These are phyloP conservation scores for Glyptemys insculpta DNA, from an alignment of 2,797 vertebrate species.

Conservation along the genomic window DNA sequence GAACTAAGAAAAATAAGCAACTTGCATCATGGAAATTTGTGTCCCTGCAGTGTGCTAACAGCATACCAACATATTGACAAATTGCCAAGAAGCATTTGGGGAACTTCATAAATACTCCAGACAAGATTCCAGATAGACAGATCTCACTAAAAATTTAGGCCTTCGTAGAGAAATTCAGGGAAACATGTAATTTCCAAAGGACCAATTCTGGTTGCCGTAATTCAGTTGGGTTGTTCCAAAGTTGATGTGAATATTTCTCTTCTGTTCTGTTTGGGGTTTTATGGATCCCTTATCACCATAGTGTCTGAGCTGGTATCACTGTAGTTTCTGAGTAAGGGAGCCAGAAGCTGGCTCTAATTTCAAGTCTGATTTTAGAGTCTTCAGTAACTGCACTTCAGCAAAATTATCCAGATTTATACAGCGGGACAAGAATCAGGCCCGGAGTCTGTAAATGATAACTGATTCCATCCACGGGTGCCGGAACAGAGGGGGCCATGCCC, in stretches of 20 bases:
- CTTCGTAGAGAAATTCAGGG: background rate
- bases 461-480: background rate
- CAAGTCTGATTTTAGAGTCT: background rate
- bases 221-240: background rate
- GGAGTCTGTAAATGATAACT: background rate
- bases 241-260: background rate
- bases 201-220: background rate
- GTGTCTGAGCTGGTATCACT: conserved; percentile 3
- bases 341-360: background rate
- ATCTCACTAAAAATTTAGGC: conserved; percentile 5
- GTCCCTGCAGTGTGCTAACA: conserved; percentile 41
- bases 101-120: conserved; percentile 35
- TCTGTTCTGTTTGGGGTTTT: background rate
- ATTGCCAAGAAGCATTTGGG: conserved; percentile 61
- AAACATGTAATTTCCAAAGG: background rate
- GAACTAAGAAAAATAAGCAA: conserved; percentile 64
- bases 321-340: background rate
- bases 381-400: background rate
- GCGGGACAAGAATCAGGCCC: background rate
- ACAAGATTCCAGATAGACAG: conserved; percentile 2
- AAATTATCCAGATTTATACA: rapidly evolving
- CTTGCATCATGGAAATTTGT: conserved; percentile 76
- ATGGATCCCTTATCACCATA: background rate
- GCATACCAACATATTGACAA: conserved; percentile 48
- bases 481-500: too few relatives aligned